These are phyloP conservation scores for Prietella phreatophila DNA, from an alignment of 2,113 vertebrate genomes.

Conservation along the genomic window DNA sequence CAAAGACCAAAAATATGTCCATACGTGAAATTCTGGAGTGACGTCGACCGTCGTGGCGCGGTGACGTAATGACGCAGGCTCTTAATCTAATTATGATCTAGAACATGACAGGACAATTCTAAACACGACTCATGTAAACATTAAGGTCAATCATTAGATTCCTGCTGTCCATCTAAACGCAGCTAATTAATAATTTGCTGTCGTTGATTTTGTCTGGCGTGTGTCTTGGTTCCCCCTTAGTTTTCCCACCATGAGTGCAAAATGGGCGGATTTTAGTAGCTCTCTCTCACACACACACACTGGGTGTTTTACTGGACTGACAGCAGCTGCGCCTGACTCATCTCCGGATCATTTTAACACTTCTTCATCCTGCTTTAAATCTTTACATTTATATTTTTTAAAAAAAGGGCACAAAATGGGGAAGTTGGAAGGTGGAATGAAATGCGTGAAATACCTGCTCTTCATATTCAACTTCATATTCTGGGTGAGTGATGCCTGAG, in stretches of 20 bases:
- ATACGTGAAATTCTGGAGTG: too few relatives aligned
- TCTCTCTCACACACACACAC: not conserved
- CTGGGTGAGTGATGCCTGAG: conserved; percentile 80
- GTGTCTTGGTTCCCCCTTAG: conserved; percentile 11
- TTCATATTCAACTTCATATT: conserved; percentile 92
- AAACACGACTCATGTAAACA: too few relatives aligned
- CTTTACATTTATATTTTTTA: too few relatives aligned
- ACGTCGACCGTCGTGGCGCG: too few relatives aligned
- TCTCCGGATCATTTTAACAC: not conserved
- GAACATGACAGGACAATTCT: too few relatives aligned
- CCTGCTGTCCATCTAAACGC: too few relatives aligned
- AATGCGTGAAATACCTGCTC: conserved; percentile 88
- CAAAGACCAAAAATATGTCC: too few relatives aligned
- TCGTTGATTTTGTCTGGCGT: not conserved
- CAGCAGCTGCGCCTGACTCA: conserved; percentile 16
- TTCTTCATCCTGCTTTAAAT: not conserved
- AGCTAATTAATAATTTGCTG: not conserved
- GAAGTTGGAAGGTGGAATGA: conserved; percentile 83
- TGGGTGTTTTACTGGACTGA: not conserved
- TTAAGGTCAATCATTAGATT: too few relatives aligned
- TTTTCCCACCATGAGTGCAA: not conserved
- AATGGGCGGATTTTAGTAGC: conserved; percentile 1
- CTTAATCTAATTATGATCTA: too few relatives aligned
- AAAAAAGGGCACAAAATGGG: conserved; percentile 62
- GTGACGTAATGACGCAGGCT: too few relatives aligned